Evolutionary conservation across 2,797 vertebrate genomes (phyloP).

Genomic region (Phrynocephalus guinanensis): DNA sequence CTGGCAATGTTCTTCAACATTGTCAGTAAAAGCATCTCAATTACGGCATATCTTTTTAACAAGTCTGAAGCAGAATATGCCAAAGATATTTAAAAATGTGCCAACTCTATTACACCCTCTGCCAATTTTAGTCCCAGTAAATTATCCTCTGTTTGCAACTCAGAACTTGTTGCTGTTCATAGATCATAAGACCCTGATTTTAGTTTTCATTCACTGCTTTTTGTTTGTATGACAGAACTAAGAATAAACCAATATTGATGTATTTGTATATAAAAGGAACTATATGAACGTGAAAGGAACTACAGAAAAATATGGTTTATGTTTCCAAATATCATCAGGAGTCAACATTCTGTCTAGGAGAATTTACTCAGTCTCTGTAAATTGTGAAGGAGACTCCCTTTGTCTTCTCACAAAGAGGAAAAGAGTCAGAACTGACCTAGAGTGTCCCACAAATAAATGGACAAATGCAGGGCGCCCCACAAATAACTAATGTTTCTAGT

Average conservation of each 20-base stretch:
- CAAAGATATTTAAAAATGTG: slow-evolving; percentile 69
- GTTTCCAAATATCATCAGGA: slow-evolving; percentile 31
- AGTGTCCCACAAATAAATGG: too few species aligned
- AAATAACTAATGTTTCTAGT: too few species aligned
- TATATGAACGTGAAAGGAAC: slow-evolving; percentile 44
- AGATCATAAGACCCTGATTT: slow-evolving; percentile 59
- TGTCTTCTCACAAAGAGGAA: not conserved
- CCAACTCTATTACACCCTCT: slow-evolving; percentile 65
- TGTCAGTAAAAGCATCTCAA: slow-evolving; percentile 68
- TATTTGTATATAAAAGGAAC: slow-evolving; percentile 45
- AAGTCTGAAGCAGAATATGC: slow-evolving; percentile 68
- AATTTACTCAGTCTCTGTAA: not conserved
- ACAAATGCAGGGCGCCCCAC: too few species aligned
- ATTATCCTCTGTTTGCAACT: slow-evolving; percentile 63
- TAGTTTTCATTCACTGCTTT: slow-evolving; percentile 56
- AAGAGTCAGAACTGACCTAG: not conserved
- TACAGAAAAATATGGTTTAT: slow-evolving; percentile 31
- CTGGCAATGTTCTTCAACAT: slow-evolving; percentile 64
- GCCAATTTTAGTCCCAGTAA: slow-evolving; percentile 66
- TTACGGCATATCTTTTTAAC: slow-evolving; percentile 68
- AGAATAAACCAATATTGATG: slow-evolving; percentile 57
- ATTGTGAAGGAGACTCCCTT: not conserved
- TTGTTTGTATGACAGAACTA: slow-evolving; percentile 54
- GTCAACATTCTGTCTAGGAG: slow-evolving; percentile 12
- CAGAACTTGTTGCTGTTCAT: slow-evolving; percentile 63